Conservation (phyloP, 2,113 vertebrate species). For the Cinclus mexicanus region DNA sequence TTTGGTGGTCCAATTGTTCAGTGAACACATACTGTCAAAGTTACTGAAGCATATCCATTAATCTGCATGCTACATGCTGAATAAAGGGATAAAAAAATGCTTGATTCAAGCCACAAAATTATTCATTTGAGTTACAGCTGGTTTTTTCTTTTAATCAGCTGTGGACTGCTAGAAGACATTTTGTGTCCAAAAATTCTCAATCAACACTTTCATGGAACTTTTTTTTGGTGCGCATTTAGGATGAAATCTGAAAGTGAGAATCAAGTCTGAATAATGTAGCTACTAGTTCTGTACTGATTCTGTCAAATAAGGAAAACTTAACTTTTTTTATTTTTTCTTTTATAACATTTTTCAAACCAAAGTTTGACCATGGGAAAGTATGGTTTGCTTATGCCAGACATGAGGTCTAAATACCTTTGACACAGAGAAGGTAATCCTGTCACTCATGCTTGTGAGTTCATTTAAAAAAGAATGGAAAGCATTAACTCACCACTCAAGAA, state of each 20-base stretch:
- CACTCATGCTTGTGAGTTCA: neutral
- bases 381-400: neutral
- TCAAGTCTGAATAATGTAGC: neutral
- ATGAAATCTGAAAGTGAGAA: neutral
- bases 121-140: slow-evolving; percentile 12
- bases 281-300: neutral
- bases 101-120: slow-evolving; percentile 22
- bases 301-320: neutral
- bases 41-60: slow-evolving; percentile 45
- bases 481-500: neutral
- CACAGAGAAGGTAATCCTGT: neutral
- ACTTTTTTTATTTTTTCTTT: neutral
- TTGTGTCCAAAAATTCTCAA: slow-evolving; percentile 30
- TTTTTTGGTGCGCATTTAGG: neutral
- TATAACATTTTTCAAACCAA: neutral
- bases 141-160: neutral
- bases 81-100: slow-evolving; percentile 40
- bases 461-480: neutral
- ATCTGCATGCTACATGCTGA: slow-evolving; percentile 16
- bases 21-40: neutral
- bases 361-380: neutral
- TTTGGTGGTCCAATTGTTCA: slow-evolving; percentile 55
- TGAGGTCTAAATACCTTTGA: neutral
- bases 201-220: neutral
- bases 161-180: neutral